Evolutionary conservation across 2,797 vertebrate genomes (phyloP), one percentile per base, ranked within the genome.

Genomic region (Eleutherodactylus coqui): DNA sequence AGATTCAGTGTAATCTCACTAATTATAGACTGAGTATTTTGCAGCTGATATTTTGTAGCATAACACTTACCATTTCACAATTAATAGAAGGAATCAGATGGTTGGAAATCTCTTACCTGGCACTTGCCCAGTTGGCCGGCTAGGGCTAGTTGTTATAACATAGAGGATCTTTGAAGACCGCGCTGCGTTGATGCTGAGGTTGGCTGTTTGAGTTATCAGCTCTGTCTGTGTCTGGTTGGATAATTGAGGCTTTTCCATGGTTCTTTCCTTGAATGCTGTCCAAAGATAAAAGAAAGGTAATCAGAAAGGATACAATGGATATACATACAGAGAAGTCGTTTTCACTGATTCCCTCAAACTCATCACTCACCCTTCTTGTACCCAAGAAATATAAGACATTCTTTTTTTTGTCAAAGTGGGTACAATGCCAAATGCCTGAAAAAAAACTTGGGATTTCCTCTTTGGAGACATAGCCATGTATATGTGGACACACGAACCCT

Each of bases 61-160:
- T 32, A 70, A 72, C 29, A 38, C 41, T 70, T 82, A 24, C 47
- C 19, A 6, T 27, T 70, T 47, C 34, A n/a, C 16, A 41, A 19
- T 11, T 38, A 67, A n/a, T 79, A 75, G 58, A 29, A 36, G 10
- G 21, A 62, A 67, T 62, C 69, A 86, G 64, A 51, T 38, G 58
- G 3, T 70, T 86, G 81, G 88, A 79, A 38, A 77, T 53, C 38
- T 47, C 94, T 96, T 96, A 98, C 97, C 97, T 96, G 98, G 97
- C 95, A 96, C 94, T 88, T 96, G 95, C 92, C 93, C 95, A 27
- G 95, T 94, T 9, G 95, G 95, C 88, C 96, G 96, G 85, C 96
- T 96, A 41, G 98, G 98, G 92, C 97, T 98, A 91, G 97, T 97
- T 83, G 98, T 99, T 94, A 98, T 97, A 89, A 98, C 96, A n/a